Conservation (phyloP, 2,888 invertebrate species). For the Beris chalybata region DNA sequence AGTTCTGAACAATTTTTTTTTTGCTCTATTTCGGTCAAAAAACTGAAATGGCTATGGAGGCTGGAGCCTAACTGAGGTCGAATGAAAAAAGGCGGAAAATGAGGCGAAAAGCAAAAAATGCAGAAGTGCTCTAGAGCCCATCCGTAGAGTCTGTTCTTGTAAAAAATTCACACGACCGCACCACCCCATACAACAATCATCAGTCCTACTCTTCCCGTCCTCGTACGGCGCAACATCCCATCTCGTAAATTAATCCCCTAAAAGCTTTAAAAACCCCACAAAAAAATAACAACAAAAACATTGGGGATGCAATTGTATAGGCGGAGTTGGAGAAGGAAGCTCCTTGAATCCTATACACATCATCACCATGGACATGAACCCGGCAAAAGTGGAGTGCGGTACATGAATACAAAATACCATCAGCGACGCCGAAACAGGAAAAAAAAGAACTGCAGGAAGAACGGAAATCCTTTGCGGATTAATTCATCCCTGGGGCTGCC, state of each 20-base stretch:
- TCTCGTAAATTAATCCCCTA: constrained; percentile 18
- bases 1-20: too few relatives aligned
- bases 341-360: neutral
- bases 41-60: too few relatives aligned
- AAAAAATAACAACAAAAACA: constrained; percentile 10
- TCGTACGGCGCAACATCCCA: neutral
- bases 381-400: too few relatives aligned
- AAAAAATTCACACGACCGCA: neutral
- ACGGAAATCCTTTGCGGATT: constrained; percentile 1
- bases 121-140: neutral
- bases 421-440: neutral
- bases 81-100: constrained; percentile 7
- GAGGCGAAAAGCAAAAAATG: neutral
- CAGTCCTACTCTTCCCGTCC: too few relatives aligned
- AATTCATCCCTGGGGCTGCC: constrained; percentile 11
- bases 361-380: neutral
- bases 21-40: too few relatives aligned
- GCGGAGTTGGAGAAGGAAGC: neutral
- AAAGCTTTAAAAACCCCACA: constrained; percentile 2
- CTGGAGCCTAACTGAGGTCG: neutral
- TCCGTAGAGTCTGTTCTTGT: neutral
- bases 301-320: neutral
- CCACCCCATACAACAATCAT: too few relatives aligned
- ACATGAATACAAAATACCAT: constrained; percentile 4
- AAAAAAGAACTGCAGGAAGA: neutral